Percentiles rank a stretch among this genome's conserved stretches.
Evolutionary conservation across 2,113 vertebrate species (phyloP).

Genomic region (Copsychus sechellarum): DNA sequence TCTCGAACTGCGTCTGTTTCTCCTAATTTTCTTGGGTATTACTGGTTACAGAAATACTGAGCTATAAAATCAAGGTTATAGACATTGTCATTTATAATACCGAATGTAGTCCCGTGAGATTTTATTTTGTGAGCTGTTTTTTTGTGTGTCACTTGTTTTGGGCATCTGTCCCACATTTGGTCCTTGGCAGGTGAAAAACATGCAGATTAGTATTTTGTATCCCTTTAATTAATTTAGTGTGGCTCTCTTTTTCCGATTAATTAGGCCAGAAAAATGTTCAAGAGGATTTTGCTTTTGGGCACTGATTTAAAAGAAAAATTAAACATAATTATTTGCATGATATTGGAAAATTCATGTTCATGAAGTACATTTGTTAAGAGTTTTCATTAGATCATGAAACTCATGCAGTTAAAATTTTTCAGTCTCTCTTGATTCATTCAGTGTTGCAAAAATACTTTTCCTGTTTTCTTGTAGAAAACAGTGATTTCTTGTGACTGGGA

Average conservation of each 20-base stretch:
- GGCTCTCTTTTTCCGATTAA: not conserved
- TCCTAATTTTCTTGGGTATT: not conserved
- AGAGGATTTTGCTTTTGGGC: not conserved
- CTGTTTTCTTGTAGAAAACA: not conserved
- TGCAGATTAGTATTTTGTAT: not conserved
- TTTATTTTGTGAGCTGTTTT: not conserved
- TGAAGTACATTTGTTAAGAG: not conserved
- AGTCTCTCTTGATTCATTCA: not conserved
- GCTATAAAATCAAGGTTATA: not conserved
- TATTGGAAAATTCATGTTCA: not conserved
- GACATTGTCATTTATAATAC: not conserved
- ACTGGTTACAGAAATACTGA: not conserved
- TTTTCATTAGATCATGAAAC: not conserved
- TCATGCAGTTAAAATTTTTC: not conserved
- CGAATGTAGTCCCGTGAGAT: not conserved
- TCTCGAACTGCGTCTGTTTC: not conserved
- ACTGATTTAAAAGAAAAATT: not conserved
- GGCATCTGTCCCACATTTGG: constrained; percentile 32
- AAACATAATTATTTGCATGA: not conserved
- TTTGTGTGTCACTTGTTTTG: not conserved
- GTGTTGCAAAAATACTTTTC: not conserved
- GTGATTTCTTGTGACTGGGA: not conserved
- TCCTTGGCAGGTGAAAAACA: constrained; percentile 48
- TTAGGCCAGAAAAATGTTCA: not conserved
- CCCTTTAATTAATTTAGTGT: not conserved